Conservation (phyloP, 2,888 invertebrate species). For the Cephonodes hylas region DNA sequence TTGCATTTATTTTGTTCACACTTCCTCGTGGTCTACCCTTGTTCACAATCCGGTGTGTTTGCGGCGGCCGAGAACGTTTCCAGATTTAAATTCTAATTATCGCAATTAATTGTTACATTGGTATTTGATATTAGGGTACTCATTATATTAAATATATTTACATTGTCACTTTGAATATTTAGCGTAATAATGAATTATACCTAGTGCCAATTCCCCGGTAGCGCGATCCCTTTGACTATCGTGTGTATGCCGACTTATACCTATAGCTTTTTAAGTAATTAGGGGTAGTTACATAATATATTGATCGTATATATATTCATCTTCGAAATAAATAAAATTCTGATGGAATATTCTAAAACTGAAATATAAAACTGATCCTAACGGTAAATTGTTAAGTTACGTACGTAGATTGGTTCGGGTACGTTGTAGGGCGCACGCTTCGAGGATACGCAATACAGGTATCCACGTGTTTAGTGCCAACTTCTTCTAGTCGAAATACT, state of each 20-base stretch:
- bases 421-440: constrained; percentile 40
- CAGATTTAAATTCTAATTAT: constrained; percentile 58
- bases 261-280: constrained; percentile 63
- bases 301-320: constrained; percentile 34
- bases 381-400: constrained; percentile 4
- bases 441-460: constrained; percentile 36
- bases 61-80: constrained; percentile 38
- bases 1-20: constrained; percentile 44
- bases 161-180: constrained; percentile 64
- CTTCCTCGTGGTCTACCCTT: constrained; percentile 40
- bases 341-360: constrained; percentile 28
- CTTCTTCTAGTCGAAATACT: constrained; percentile 44
- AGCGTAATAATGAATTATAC: constrained; percentile 55
- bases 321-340: constrained; percentile 28
- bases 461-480: constrained; percentile 52
- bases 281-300: constrained; percentile 64
- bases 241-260: constrained; percentile 57
- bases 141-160: constrained; percentile 62
- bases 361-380: constrained; percentile 6
- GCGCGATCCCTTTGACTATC: constrained; percentile 56
- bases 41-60: constrained; percentile 44
- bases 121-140: constrained; percentile 58
- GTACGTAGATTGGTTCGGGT: constrained; percentile 17
- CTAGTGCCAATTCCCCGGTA: constrained; percentile 68
- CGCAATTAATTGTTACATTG: constrained; percentile 65